phyloP scores from a whole-genome alignment of 2,888 invertebrate genomes.

The Drosophila anomalipes region DNA sequence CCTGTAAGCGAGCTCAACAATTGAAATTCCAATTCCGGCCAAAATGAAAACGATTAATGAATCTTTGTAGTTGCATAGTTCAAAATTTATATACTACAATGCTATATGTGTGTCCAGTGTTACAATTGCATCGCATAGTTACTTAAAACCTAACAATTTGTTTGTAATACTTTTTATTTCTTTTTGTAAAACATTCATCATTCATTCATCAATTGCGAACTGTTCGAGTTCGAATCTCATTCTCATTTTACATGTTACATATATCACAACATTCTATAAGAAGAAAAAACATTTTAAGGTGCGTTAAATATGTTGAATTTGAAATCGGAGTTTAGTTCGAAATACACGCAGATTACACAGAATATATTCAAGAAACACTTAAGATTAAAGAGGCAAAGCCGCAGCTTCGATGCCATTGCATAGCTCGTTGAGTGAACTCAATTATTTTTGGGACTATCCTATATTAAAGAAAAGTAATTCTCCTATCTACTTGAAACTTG shows the following conservation, averaged over 20 bases:
- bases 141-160: conserved; percentile 45
- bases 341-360: conserved; percentile 19
- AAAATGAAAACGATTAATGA: conserved; percentile 18
- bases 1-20: conserved; percentile 44
- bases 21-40: conserved; percentile 39
- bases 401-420: conserved; percentile 26
- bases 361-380: conserved; percentile 28
- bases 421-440: conserved; percentile 13
- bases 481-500: conserved; percentile 32
- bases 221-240: conserved; percentile 26
- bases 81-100: conserved; percentile 49
- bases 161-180: conserved; percentile 46
- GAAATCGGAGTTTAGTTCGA: conserved; percentile 15
- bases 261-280: conserved; percentile 67
- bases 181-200: conserved; percentile 22
- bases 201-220: background rate
- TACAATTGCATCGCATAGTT: conserved; percentile 62
- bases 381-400: conserved; percentile 24
- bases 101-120: conserved; percentile 40
- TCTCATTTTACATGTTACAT: conserved; percentile 48
- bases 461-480: conserved; percentile 5
- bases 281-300: conserved; percentile 23
- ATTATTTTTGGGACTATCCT: conserved; percentile 5
- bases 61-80: conserved; percentile 37
- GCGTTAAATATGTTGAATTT: conserved; percentile 15